Evolutionary conservation across 1,140 invertebrate species (phyloP), one percentile per base, ranked within the genome.

Genomic region (Adoxophyes honmai): DNA sequence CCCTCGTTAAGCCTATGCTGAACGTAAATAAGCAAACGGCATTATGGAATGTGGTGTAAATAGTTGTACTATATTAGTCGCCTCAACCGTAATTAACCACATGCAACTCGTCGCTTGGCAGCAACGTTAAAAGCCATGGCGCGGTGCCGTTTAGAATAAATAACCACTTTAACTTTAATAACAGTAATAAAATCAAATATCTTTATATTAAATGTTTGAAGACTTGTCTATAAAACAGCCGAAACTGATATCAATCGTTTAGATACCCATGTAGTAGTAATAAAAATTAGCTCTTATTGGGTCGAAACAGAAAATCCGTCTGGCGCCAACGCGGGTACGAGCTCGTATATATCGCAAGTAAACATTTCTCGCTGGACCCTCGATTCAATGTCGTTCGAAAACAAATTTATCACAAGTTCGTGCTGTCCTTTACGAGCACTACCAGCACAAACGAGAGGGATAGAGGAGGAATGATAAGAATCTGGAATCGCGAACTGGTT

Each of bases 271-370:
- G 21, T 28, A 3, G 69, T 67, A 68, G 38, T 73, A 60, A 71
- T 71, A 74, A 66, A 73, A 79, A 71, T 75, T 62, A 68, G 62
- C 59, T 68, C 73, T 70, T 73, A 74, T 78, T 74, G 70, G 57
- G 62, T 60, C 64, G 70, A 59, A 56, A 61, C 67, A 56, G 55
- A 58, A 28, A 78, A 78, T 72, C 67, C 68, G 77, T 73, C 44
- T 35, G 42, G 13, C 13, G 37, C 34, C 35, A 13, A 38, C 33
- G 16, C 7, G 8, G 61, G 61, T 59, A 57, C 48, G 51, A 36
- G 34, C 62, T 73, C 73, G 57, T 75, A 68, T 76, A 73, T 76
- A 75, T 77, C 65, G 70, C 61, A 69, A 61, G 64, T 65, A 72
- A 70, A 80, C 66, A 78, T 81, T 80, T 73, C 6, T 15, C 39